Conservation (phyloP, 2,797 vertebrate species). For the Buceros bicornis region DNA sequence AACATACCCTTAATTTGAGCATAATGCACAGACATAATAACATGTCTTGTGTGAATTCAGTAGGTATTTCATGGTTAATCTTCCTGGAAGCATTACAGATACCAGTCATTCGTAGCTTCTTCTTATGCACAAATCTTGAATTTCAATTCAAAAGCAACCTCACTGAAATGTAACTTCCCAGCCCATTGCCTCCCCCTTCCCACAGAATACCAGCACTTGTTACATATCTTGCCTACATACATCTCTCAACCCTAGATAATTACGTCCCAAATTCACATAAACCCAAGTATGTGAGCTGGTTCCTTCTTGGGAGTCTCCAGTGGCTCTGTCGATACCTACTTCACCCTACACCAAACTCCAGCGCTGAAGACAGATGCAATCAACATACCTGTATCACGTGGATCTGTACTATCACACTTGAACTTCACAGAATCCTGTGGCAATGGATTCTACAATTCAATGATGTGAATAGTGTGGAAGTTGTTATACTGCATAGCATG, state of each 20-base stretch:
- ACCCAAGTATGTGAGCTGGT: not conserved
- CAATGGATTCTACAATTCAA: not conserved
- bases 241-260: not conserved
- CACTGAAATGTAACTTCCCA: not conserved
- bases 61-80: not conserved
- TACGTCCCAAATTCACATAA: not conserved
- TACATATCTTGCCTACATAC: not conserved
- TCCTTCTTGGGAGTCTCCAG: not conserved
- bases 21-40: not conserved
- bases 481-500: not conserved
- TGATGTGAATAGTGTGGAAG: not conserved
- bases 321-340: not conserved
- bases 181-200: not conserved
- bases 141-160: conserved; percentile 14
- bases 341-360: not conserved
- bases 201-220: not conserved
- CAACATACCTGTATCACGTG: not conserved
- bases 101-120: not conserved
- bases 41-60: not conserved
- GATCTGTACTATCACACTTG: not conserved
- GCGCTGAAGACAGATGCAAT: not conserved
- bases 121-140: not conserved
- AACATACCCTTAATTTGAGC: not conserved
- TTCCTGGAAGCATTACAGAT: not conserved
- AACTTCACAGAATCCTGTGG: not conserved